Evolutionary conservation across 2,888 invertebrate genomes (phyloP).

Genomic region (Caenorhabditis sinica): DNA sequence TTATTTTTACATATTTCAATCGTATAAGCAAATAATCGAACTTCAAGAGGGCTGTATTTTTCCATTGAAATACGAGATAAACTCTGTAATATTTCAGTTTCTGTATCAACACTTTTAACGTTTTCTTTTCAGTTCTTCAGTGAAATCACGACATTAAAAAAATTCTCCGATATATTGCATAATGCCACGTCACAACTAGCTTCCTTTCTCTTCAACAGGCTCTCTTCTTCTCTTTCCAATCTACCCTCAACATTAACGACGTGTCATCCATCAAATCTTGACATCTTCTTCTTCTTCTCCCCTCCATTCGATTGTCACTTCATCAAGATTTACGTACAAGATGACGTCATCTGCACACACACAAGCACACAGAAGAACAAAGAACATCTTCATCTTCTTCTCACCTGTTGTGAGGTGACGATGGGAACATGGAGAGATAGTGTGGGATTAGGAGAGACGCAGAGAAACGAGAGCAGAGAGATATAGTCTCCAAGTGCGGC

Average conservation of each 20-base stretch:
- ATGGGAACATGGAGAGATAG: slow-evolving; percentile 1
- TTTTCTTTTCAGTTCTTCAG: background rate
- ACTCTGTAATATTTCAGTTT: no score
- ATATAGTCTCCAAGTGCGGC: slow-evolving; percentile 14
- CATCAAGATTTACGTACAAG: slow-evolving; percentile 40
- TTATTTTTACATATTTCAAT: no score
- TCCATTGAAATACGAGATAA: no score
- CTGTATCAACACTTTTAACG: no score
- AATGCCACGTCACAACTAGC: slow-evolving; percentile 12
- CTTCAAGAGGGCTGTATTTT: no score
- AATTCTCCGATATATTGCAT: background rate
- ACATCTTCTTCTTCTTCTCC: slow-evolving; percentile 6
- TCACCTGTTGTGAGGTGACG: slow-evolving; percentile 13
- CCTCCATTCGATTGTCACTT: slow-evolving; percentile 25
- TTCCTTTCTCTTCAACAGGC: background rate
- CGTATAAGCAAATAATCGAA: no score
- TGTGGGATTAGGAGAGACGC: background rate
- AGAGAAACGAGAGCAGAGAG: no score
- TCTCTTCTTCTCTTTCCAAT: no score
- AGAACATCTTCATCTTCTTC: slow-evolving; percentile 21
- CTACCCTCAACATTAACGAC: background rate
- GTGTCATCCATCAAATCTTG: slow-evolving; percentile 36
- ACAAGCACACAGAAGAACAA: background rate
- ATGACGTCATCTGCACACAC: slow-evolving; percentile 32
- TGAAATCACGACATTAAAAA: no score